Conservation (phyloP, 1,140 invertebrate species). For the Drosophila lini region DNA sequence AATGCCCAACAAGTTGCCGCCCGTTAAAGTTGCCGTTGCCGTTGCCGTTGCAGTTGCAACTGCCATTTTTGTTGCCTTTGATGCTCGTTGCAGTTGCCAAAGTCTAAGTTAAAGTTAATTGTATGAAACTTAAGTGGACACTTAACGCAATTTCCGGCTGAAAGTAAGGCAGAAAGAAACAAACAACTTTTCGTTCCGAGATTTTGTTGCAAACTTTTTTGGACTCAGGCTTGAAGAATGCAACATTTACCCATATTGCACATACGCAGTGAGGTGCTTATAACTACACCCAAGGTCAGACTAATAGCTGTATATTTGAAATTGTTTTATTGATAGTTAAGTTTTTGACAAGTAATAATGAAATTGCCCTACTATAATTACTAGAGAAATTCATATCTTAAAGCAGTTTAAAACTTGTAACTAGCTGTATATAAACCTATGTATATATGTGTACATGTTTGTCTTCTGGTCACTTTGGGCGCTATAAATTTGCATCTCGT, state of each 20-base stretch:
- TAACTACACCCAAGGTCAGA: not conserved
- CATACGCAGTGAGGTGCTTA: not conserved
- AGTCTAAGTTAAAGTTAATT: slow-evolving; percentile 73
- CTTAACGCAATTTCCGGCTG: slow-evolving; percentile 68
- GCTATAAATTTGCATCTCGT: slow-evolving; percentile 51
- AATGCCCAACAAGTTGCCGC: slow-evolving; percentile 53
- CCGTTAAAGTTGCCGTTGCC: slow-evolving; percentile 29
- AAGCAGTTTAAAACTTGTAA: not conserved
- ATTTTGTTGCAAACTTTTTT: slow-evolving; percentile 57
- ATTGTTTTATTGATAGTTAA: not conserved
- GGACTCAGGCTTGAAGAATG: slow-evolving; percentile 31
- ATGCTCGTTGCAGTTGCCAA: slow-evolving; percentile 48
- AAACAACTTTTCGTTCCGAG: slow-evolving; percentile 54
- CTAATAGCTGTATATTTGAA: not conserved
- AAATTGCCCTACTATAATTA: not conserved
- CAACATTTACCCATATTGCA: slow-evolving; percentile 21
- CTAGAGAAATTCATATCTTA: not conserved
- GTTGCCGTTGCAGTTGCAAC: slow-evolving; percentile 30
- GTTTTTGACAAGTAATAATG: not conserved
- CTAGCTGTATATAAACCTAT: no score
- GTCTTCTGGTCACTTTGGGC: slow-evolving; percentile 13
- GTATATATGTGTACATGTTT: not conserved
- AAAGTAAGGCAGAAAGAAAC: slow-evolving; percentile 53
- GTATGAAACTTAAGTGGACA: slow-evolving; percentile 74
- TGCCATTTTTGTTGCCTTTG: slow-evolving; percentile 27